Conservation (phyloP, 2,888 invertebrate genomes). For the Parnassius apollo region DNA sequence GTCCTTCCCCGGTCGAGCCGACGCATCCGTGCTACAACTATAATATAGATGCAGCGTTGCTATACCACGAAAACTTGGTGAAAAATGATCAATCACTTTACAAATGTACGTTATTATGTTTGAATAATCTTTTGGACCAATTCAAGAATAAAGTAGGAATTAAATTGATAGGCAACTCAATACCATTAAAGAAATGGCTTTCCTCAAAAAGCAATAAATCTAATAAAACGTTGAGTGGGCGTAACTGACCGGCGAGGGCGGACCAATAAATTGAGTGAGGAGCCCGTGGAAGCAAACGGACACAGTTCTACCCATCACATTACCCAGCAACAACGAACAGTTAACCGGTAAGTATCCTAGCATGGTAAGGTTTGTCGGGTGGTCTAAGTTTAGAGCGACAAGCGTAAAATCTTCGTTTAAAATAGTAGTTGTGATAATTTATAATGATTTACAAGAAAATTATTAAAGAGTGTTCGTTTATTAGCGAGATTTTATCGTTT, state of each 20-base stretch:
- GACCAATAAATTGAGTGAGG: conserved; percentile 1
- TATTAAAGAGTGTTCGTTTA: too few species aligned
- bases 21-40: too few species aligned
- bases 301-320: conserved; percentile 6
- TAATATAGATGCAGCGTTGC: too few species aligned
- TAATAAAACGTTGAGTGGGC: conserved; percentile 21
- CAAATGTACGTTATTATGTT: too few species aligned
- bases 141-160: conserved; percentile 4
- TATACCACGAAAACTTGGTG: too few species aligned
- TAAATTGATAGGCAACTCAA: conserved; percentile 14
- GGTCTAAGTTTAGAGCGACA: conserved; percentile 2
- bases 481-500: too few species aligned
- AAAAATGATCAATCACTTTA: too few species aligned
- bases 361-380: background rate
- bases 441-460: too few species aligned
- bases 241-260: conserved; percentile 2
- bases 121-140: background rate
- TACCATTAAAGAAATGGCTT: conserved; percentile 24
- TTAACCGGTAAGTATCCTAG: background rate
- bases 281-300: background rate
- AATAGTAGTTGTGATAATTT: too few species aligned
- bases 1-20: too few species aligned
- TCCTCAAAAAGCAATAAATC: conserved; percentile 23
- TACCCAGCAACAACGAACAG: background rate
- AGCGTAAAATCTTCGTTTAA: background rate